A percentile compares a stretch with the other conserved stretches of the same genome.
Evolutionary conservation across 2,888 invertebrate species (phyloP).

Genomic region (Myopa testacea): DNA sequence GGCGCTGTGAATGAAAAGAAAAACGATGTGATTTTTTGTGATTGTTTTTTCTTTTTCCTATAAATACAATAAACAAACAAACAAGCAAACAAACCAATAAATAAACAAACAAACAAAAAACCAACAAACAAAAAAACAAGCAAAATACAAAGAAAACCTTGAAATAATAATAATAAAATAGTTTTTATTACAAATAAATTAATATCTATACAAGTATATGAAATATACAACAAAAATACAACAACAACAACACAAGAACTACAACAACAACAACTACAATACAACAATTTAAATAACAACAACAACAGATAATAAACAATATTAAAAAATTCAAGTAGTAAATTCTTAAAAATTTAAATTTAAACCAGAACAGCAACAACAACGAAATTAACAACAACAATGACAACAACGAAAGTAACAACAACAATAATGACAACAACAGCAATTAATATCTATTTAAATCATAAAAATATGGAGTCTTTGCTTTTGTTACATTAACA

Average conservation of each 20-base stretch:
- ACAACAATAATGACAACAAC: not conserved
- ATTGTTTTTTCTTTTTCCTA: slow-evolving; percentile 55
- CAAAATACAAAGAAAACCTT: too few relatives aligned
- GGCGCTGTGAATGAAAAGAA: slow-evolving; percentile 67
- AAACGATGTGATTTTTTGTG: slow-evolving; percentile 69
- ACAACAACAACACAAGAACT: not conserved
- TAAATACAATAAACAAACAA: slow-evolving; percentile 28
- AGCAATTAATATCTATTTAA: not conserved
- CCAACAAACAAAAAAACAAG: slow-evolving; percentile 17
- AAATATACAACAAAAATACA: not conserved
- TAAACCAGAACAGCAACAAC: too few relatives aligned
- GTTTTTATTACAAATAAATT: too few relatives aligned
- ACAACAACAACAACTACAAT: too few relatives aligned
- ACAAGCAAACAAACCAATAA: slow-evolving; percentile 3
- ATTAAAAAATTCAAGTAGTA: too few relatives aligned
- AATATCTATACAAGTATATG: slow-evolving; percentile 1
- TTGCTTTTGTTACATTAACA: too few relatives aligned
- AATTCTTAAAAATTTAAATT: too few relatives aligned
- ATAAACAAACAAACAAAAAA: slow-evolving; percentile 19
- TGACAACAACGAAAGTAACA: too few relatives aligned
- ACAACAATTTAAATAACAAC: too few relatives aligned
- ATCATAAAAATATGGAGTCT: not conserved
- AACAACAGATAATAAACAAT: too few relatives aligned
- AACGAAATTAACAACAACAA: too few relatives aligned
- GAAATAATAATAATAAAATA: too few relatives aligned